Evolutionary conservation across 2,797 vertebrate species (phyloP), one percentile per base, ranked within the genome.

Genomic region (Psittacula echo): DNA sequence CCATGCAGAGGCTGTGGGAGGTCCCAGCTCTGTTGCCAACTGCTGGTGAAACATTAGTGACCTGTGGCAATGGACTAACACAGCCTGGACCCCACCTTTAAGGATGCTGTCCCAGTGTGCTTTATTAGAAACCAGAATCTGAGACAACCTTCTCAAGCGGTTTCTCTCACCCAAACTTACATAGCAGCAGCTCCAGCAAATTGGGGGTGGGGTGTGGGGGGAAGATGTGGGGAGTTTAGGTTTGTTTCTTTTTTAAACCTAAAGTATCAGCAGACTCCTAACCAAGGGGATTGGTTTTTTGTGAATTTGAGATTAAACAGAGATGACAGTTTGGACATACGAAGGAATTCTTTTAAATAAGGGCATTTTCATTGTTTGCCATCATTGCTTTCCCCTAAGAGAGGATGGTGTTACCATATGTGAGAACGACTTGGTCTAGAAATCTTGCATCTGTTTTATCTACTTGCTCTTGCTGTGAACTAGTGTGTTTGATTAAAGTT

Each of bases 401-500:
- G 81, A 85, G 86, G 94, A 89, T 93, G 92, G 81, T 94, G 84
- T 95, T 96, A 93, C 92, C 86, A 60, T 68, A 76, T 89, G 93
- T 87, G 91, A 92, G 84, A 96, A 78, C 0, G 4, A 65, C 72
- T 94, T 80, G 91, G 61, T 94, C 88, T 94, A 77, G 90, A 89
- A 90, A 82, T 50, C 81, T 77, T 83, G 90, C 90, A 78, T 94
- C 84, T 96, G 84, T 92, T 97, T 97, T 92, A 95, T 95, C 91
- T 95, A 19, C 84, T 89, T 47, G 53, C 65, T 92, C 86, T 79
- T 83, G 81, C 88, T 96, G 91, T 87, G 93, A 95, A 54, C 75
- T 75, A 92, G 89, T 94, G 93, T 27, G 44, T 96, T 97, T 95
- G 93, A 96, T 96, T 95, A 93, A 87, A 90, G 91, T 85, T 94